Evolutionary conservation across 2,113 vertebrate species (phyloP).

Genomic region (Xyliphius kryptos): DNA sequence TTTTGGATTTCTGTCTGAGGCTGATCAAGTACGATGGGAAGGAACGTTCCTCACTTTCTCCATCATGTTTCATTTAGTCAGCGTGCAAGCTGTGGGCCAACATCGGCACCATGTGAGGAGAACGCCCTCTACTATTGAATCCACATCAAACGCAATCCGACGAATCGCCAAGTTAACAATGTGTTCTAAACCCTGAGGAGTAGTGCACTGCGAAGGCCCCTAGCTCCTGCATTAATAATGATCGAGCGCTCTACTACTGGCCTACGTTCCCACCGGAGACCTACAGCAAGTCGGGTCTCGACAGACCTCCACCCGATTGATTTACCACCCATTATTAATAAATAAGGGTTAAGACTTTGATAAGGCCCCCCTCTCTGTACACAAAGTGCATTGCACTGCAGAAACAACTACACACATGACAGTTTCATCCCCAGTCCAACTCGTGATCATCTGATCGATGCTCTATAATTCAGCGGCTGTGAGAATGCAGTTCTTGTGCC

Average conservation of each 20-base stretch:
- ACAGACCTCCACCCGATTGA: constrained; percentile 54
- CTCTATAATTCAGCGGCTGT: neutral
- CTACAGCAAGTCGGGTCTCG: constrained; percentile 41
- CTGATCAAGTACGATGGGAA: neutral
- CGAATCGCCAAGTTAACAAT: constrained; percentile 21
- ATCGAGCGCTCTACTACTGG: constrained; percentile 34
- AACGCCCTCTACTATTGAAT: constrained; percentile 9
- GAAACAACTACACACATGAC: too few relatives aligned
- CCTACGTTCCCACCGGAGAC: constrained; percentile 43
- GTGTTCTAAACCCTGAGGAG: constrained; percentile 19
- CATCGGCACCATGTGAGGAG: neutral
- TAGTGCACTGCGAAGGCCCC: constrained; percentile 13
- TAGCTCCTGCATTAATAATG: constrained; percentile 44
- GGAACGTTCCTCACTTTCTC: neutral
- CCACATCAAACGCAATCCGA: constrained; percentile 28
- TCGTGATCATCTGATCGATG: neutral
- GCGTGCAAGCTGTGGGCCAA: too few relatives aligned
- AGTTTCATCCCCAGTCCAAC: neutral
- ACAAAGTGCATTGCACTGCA: neutral
- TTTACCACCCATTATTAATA: constrained; percentile 56
- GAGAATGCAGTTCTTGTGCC: neutral
- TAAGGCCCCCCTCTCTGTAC: constrained; percentile 36
- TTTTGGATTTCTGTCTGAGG: too few relatives aligned
- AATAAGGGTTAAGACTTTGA: constrained; percentile 57
- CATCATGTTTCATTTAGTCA: neutral